These are phyloP conservation scores for Nesometra sesokonis DNA, from an alignment of 35 echinoderm and acorn worm species.

Conservation along the genomic window DNA sequence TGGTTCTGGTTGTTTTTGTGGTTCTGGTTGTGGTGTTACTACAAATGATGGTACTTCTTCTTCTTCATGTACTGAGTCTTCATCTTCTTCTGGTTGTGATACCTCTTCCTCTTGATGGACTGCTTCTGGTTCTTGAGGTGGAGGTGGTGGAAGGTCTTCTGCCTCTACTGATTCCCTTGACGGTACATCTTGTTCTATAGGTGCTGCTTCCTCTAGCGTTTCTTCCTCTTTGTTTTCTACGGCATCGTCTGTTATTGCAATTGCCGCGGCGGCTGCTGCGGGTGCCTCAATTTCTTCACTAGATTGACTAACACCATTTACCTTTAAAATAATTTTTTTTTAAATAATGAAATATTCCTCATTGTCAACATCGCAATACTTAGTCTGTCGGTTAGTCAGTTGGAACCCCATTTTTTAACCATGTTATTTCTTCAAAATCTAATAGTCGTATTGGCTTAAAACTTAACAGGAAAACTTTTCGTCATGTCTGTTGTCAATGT, in stretches of 20 bases:
- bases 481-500: too few relatives aligned
- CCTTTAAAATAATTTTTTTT: not conserved
- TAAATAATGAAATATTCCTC: too few relatives aligned
- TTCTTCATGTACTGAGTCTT: conserved; percentile 5
- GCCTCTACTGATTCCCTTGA: not conserved
- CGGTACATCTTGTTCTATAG: not conserved
- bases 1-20: too few relatives aligned
- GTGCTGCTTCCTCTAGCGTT: not conserved
- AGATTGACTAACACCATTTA: not conserved
- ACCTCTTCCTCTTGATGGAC: conserved; percentile 9
- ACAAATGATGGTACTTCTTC: conserved; percentile 1
- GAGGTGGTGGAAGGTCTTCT: not conserved
- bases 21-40: too few relatives aligned
- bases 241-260: not conserved
- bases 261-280: not conserved
- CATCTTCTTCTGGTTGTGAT: not conserved
- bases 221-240: not conserved
- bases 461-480: too few relatives aligned
- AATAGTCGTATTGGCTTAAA: too few relatives aligned
- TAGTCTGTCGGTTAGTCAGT: too few relatives aligned
- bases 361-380: too few relatives aligned
- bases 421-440: too few relatives aligned
- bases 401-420: too few relatives aligned
- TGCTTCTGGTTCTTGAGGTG: conserved; percentile 25
- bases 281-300: not conserved